Evolutionary conservation across 1,140 invertebrate genomes (phyloP).

Genomic region (Drosophila lacteicornis): DNA sequence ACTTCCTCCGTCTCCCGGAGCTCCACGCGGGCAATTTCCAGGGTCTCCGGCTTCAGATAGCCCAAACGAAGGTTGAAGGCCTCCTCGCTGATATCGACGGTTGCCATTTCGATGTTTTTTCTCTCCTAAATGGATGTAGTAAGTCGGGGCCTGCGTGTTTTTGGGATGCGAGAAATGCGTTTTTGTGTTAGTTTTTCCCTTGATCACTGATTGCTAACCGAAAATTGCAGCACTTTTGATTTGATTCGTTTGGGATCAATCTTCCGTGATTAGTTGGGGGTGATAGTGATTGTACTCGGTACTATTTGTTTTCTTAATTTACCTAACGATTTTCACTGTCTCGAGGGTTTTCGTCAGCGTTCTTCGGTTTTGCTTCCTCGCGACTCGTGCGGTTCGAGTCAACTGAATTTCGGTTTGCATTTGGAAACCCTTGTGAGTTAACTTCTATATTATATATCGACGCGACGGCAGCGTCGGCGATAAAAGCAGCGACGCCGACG

Average conservation of each 20-base stretch:
- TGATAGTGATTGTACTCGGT: slow-evolving; percentile 10
- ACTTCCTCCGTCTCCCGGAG: slow-evolving; percentile 90
- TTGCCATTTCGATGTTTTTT: slow-evolving; percentile 43
- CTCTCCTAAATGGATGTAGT: slow-evolving; percentile 9
- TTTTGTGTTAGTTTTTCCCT: slow-evolving; percentile 37
- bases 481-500: slow-evolving; percentile 24
- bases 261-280: slow-evolving; percentile 17
- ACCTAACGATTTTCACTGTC: slow-evolving; percentile 43
- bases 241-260: slow-evolving; percentile 40
- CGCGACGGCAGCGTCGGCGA: slow-evolving; percentile 32
- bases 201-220: slow-evolving; percentile 31
- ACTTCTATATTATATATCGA: slow-evolving; percentile 65
- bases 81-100: slow-evolving; percentile 71
- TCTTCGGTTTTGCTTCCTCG: slow-evolving; percentile 69
- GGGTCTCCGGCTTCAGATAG: slow-evolving; percentile 84
- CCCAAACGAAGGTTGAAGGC: slow-evolving; percentile 77
- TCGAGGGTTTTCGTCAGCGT: slow-evolving; percentile 32
- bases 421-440: slow-evolving; percentile 81
- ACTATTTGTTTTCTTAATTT: slow-evolving; percentile 35
- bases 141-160: slow-evolving; percentile 60
- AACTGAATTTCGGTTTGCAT: slow-evolving; percentile 78
- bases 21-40: slow-evolving; percentile 88
- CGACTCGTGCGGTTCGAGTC: slow-evolving; percentile 70
- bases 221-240: slow-evolving; percentile 50
- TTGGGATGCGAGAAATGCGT: slow-evolving; percentile 52